phyloP scores from a whole-genome alignment of 2,888 invertebrate species.

The Anarsia innoxiella region DNA sequence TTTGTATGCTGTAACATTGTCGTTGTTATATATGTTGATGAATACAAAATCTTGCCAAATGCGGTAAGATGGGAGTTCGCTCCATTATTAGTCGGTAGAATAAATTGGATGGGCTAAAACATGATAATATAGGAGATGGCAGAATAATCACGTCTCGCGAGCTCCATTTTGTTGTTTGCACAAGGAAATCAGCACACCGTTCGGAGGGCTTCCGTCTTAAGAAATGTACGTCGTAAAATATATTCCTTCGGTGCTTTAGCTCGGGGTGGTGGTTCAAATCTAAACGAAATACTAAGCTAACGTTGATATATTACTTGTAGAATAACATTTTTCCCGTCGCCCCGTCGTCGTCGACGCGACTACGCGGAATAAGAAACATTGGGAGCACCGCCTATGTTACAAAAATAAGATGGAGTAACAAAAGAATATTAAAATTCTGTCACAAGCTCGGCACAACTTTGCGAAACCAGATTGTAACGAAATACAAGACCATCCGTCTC shows the following conservation, averaged over 20 bases:
- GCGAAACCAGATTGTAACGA: not conserved
- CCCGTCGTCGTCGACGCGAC: too few relatives aligned
- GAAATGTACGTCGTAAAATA: too few relatives aligned
- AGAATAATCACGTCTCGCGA: constrained; percentile 10
- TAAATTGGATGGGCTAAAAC: constrained; percentile 15
- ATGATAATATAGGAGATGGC: constrained; percentile 14
- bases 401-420: not conserved
- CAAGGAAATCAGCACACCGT: not conserved
- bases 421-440: constrained; percentile 1
- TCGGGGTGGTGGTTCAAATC: too few relatives aligned
- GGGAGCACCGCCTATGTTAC: too few relatives aligned
- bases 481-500: not conserved
- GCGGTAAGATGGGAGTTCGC: constrained; percentile 5
- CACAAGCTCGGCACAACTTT: not conserved
- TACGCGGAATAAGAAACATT: too few relatives aligned
- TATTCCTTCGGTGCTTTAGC: too few relatives aligned
- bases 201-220: too few relatives aligned
- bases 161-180: constrained; percentile 11
- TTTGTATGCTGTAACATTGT: not conserved
- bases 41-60: constrained; percentile 11
- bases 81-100: constrained; percentile 15
- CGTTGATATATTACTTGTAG: too few relatives aligned
- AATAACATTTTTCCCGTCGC: too few relatives aligned
- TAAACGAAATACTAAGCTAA: too few relatives aligned
- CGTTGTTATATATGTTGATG: constrained; percentile 9